A percentile compares a stretch with the other conserved stretches of the same genome.
Evolutionary conservation across 2,797 vertebrate species (phyloP).

Genomic region (Capromys pilorides): DNA sequence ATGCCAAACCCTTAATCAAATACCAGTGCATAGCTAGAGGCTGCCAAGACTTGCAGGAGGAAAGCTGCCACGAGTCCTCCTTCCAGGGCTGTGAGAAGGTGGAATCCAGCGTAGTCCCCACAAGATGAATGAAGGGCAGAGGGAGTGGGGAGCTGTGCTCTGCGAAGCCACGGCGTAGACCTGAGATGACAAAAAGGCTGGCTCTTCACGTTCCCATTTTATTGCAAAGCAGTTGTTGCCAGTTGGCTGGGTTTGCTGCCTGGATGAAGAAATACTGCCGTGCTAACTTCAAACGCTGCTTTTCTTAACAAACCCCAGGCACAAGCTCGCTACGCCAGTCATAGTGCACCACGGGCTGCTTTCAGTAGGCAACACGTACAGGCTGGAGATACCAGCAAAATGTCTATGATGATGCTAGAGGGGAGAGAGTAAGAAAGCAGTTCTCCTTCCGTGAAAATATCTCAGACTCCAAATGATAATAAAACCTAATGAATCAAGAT

Average conservation of each 20-base stretch:
- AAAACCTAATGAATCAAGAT: constrained; percentile 68
- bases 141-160: constrained; percentile 28
- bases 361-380: background rate
- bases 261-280: constrained; percentile 42
- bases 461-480: constrained; percentile 34
- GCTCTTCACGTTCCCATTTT: constrained; percentile 69
- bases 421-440: constrained; percentile 38
- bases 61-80: constrained; percentile 72
- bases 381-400: constrained; percentile 25
- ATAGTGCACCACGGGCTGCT: background rate
- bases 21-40: constrained; percentile 71
- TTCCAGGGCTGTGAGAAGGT: constrained; percentile 63
- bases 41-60: constrained; percentile 79
- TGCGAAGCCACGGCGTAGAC: constrained; percentile 44
- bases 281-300: constrained; percentile 17
- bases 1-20: constrained; percentile 82
- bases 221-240: constrained; percentile 48
- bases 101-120: constrained; percentile 55
- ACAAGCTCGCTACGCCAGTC: background rate
- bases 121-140: constrained; percentile 73
- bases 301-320: background rate
- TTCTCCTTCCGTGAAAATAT: constrained; percentile 60
- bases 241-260: constrained; percentile 43
- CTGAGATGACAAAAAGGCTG: constrained; percentile 51
- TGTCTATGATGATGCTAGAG: background rate